A percentile compares a stretch with the other conserved stretches of the same genome.
phyloP scores from a whole-genome alignment of 2,797 vertebrate genomes.

The Enteromius anoplus region DNA sequence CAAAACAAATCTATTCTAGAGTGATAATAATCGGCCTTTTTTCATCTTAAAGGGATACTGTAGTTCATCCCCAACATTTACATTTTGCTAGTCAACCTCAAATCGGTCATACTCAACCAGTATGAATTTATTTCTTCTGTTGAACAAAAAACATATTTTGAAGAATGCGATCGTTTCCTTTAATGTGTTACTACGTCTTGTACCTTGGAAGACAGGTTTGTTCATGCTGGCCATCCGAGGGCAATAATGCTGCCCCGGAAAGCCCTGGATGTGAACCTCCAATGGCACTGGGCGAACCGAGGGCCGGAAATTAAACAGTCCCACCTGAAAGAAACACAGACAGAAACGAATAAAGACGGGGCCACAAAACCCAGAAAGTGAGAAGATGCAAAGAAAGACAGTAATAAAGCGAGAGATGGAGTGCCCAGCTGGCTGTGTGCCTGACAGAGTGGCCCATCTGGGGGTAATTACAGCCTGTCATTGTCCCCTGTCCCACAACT shows the following conservation, averaged over 20 bases:
- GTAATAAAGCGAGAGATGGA: conserved; percentile 50
- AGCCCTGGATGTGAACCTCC: conserved; percentile 97
- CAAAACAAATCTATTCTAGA: background rate
- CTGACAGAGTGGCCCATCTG: conserved; percentile 70
- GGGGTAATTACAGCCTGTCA: conserved; percentile 65
- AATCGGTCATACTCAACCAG: background rate
- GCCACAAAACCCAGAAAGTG: conserved; percentile 21
- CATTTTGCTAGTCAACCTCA: background rate
- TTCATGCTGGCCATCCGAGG: conserved; percentile 99
- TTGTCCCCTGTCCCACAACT: conserved; percentile 60
- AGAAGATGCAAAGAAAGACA: conserved; percentile 17
- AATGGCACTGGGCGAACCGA: conserved; percentile 95
- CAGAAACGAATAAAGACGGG: conserved; percentile 28
- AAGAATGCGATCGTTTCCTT: background rate
- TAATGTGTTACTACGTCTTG: background rate
- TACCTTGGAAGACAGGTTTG: conserved; percentile 97
- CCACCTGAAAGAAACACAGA: conserved; percentile 81
- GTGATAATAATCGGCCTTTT: background rate
- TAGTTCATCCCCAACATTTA: background rate
- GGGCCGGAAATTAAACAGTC: conserved; percentile 97
- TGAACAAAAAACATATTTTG: background rate
- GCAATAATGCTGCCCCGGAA: conserved; percentile 98
- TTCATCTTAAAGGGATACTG: background rate
- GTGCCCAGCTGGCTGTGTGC: conserved; percentile 70
- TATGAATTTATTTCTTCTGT: background rate